phyloP scores from a whole-genome alignment of 1,140 invertebrate genomes.

The Aphaenogaster rudis region DNA sequence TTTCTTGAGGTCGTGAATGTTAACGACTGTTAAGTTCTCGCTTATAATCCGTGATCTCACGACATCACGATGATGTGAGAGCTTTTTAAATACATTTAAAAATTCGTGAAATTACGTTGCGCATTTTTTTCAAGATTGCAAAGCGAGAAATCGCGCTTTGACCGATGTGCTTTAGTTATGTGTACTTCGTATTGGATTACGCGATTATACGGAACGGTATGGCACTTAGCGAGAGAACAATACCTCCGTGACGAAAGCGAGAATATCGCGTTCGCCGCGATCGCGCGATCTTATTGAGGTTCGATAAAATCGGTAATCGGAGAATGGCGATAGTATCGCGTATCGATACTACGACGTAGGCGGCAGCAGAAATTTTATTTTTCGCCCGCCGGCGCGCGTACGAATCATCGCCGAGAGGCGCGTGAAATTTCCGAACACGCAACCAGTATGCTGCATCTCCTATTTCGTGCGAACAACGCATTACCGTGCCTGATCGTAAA shows the following conservation, averaged over 20 bases:
- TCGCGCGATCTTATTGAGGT: conserved; percentile 51
- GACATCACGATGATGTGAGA: neutral
- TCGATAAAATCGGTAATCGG: conserved; percentile 59
- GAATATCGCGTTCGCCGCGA: conserved; percentile 49
- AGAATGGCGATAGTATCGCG: conserved; percentile 54
- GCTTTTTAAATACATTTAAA: neutral
- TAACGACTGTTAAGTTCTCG: neutral
- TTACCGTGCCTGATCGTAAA: conserved; percentile 15
- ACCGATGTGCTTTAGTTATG: conserved; percentile 36
- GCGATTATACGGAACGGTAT: conserved; percentile 22
- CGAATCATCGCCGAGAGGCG: conserved; percentile 41
- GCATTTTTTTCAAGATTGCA: conserved; percentile 9
- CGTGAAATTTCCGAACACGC: conserved; percentile 26
- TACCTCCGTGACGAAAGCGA: conserved; percentile 57
- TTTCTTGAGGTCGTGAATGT: neutral
- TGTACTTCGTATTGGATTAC: conserved; percentile 22
- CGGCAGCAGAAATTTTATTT: conserved; percentile 40
- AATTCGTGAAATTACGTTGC: neutral
- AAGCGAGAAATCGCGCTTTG: conserved; percentile 26
- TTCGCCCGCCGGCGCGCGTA: conserved; percentile 7
- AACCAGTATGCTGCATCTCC: neutral
- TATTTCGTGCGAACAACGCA: conserved; percentile 38
- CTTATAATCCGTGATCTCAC: neutral
- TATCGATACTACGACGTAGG: conserved; percentile 47
- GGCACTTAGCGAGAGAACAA: conserved; percentile 44